Evolutionary conservation across 2,888 invertebrate species (phyloP).

Genomic region (Tipula lateralis): DNA sequence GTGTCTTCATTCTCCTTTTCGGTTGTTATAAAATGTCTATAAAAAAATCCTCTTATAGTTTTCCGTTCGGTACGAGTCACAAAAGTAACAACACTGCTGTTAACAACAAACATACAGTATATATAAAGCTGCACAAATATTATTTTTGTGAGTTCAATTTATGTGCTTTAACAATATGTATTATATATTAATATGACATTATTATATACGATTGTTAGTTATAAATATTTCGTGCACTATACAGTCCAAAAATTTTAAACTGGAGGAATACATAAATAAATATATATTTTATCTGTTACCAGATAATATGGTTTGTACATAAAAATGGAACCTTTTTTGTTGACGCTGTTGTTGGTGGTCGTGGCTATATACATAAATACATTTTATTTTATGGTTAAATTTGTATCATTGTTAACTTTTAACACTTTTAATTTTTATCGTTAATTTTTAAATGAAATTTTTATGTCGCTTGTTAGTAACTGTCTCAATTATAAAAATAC

Average conservation of each 20-base stretch:
- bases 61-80: too few relatives aligned
- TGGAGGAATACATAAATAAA: background rate
- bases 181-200: background rate
- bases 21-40: too few relatives aligned
- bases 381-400: background rate
- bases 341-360: background rate
- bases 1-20: too few relatives aligned
- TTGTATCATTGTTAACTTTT: background rate
- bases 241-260: background rate
- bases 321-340: background rate
- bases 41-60: too few relatives aligned
- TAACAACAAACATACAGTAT: background rate
- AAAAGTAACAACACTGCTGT: too few relatives aligned
- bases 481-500: background rate
- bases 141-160: background rate
- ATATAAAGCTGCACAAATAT: background rate
- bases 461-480: background rate
- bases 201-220: background rate
- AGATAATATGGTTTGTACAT: background rate
- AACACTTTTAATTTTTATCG: background rate
- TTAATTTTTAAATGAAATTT: background rate
- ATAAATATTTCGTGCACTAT: background rate
- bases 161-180: background rate
- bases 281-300: background rate
- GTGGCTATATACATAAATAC: background rate